Evolutionary conservation across 2,113 vertebrate genomes (phyloP), one percentile per base, ranked within the genome.

Genomic region (Onychostruthus taczanowskii): DNA sequence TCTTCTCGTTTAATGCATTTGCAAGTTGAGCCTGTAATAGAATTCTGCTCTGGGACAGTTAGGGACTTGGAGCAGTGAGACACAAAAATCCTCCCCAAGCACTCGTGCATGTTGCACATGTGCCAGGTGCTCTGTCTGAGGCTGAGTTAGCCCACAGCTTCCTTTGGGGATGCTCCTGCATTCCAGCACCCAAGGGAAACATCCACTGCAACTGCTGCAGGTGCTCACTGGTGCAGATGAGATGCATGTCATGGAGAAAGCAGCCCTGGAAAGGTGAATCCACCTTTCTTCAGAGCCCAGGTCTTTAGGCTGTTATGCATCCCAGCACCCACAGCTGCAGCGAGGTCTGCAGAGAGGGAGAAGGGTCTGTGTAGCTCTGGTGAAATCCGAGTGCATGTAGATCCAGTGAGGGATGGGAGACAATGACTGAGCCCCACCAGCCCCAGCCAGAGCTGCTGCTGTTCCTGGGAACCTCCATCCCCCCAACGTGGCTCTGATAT

Each of bases 381-480:
- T 44, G 74, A 80, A 44, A 7, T 10, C 41, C 0, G 0, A 47
- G 46, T 46, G 41, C 56, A 49, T 1, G 1, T 15, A 26, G 31
- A n/a, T 84, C 41, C 49, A 47, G 18, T 33, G 52, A 80, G 37
- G n/a, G 17, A 28, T 62, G 24, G 19, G 19, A 84, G 53, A 24
- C 33, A 33, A 15, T 7, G 3, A 67, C 33, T 24, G 3, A 49
- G 35, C 35, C n/a, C 18, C 46, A 53, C 24, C 16, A 75, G 47
- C 24, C 37, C 24, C 78, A 73, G 28, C 15, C 39, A 58, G 62
- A 87, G 70, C 56, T 67, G 31, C 79, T 90, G n/a, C 64, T 70
- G 61, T 17, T 79, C 33, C 55, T 19, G 10, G 46, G 74, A 69
- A 30, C 26, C 26, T 80, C 16, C 2, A 0, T 37, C 4, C 52